phyloP scores from a whole-genome alignment of 2,888 invertebrate species.

The Metalampra italica region DNA sequence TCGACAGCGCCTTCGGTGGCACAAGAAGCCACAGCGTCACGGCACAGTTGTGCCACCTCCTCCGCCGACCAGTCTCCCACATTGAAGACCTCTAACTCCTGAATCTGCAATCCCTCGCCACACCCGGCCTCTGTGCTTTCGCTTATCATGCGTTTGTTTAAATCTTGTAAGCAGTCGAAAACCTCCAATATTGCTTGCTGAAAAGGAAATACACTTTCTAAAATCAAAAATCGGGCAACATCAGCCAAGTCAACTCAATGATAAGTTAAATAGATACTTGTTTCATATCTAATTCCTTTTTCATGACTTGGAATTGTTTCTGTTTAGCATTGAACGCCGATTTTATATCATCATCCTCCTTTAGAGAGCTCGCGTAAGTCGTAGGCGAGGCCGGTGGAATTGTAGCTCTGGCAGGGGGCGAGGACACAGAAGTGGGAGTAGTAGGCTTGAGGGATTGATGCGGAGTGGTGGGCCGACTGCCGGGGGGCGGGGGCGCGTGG shows the following conservation, averaged over 20 bases:
- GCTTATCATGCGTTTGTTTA: slow-evolving; percentile 50
- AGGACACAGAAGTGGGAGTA: slow-evolving; percentile 30
- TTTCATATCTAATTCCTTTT: slow-evolving; percentile 67
- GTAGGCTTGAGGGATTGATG: slow-evolving; percentile 29
- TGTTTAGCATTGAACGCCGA: slow-evolving; percentile 40
- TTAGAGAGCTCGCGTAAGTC: slow-evolving; percentile 13
- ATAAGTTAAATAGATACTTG: slow-evolving; percentile 44
- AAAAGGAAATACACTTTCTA: slow-evolving; percentile 8
- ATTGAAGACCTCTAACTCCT: slow-evolving; percentile 60
- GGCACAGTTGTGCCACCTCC: slow-evolving; percentile 56
- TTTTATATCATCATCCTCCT: slow-evolving; percentile 45
- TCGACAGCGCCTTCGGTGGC: slow-evolving; percentile 41
- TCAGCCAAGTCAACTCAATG: not conserved
- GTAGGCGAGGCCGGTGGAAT: slow-evolving; percentile 2
- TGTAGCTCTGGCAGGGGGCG: slow-evolving; percentile 2
- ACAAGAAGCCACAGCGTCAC: slow-evolving; percentile 40
- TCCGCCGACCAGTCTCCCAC: slow-evolving; percentile 65
- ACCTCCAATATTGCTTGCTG: slow-evolving; percentile 61
- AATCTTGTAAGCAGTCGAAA: slow-evolving; percentile 44
- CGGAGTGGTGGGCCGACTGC: slow-evolving; percentile 10
- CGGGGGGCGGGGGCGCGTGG: not conserved
- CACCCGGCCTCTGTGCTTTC: slow-evolving; percentile 40
- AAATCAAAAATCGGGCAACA: not conserved
- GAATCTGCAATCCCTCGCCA: slow-evolving; percentile 39
- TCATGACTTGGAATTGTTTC: slow-evolving; percentile 52